Conservation (phyloP, 1,140 invertebrate species). For the Helicoverpa armigera region DNA sequence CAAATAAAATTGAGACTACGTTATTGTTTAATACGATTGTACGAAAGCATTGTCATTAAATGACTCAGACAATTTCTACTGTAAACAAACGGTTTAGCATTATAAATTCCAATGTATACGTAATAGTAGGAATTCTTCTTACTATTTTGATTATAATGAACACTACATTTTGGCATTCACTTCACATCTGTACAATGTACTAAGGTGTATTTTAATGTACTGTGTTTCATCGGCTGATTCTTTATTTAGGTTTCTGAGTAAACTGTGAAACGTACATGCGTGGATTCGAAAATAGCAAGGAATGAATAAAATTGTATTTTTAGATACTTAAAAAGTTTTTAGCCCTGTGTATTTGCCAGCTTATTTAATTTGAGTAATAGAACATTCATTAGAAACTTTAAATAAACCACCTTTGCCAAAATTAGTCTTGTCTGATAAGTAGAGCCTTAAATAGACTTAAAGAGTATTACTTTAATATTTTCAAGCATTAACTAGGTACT, state of each 20-base stretch:
- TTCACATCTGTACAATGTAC: slow-evolving; percentile 6
- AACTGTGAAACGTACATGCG: not conserved
- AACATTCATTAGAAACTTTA: too few relatives aligned
- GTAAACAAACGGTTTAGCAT: not conserved
- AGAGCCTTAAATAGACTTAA: too few relatives aligned
- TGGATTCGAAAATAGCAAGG: not conserved
- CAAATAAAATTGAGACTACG: too few relatives aligned
- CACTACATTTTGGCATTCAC: slow-evolving; percentile 12
- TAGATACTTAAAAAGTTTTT: too few relatives aligned
- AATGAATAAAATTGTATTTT: not conserved
- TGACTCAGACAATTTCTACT: not conserved
- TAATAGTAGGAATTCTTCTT: slow-evolving; percentile 8
- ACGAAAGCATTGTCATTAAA: not conserved
- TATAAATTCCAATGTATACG: not conserved
- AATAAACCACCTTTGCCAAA: too few relatives aligned
- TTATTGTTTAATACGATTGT: not conserved
- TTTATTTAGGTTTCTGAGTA: not conserved
- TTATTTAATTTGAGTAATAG: too few relatives aligned
- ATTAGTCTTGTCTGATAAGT: too few relatives aligned
- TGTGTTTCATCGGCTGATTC: not conserved
- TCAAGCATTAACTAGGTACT: slow-evolving; percentile 1
- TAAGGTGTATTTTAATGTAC: slow-evolving; percentile 11
- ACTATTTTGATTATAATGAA: slow-evolving; percentile 10
- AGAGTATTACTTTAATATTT: not conserved
- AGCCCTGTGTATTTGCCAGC: too few relatives aligned